Evolutionary conservation across 1,140 invertebrate species (phyloP), one percentile per base, ranked within the genome.

Genomic region (Temnothorax curvispinosus): DNA sequence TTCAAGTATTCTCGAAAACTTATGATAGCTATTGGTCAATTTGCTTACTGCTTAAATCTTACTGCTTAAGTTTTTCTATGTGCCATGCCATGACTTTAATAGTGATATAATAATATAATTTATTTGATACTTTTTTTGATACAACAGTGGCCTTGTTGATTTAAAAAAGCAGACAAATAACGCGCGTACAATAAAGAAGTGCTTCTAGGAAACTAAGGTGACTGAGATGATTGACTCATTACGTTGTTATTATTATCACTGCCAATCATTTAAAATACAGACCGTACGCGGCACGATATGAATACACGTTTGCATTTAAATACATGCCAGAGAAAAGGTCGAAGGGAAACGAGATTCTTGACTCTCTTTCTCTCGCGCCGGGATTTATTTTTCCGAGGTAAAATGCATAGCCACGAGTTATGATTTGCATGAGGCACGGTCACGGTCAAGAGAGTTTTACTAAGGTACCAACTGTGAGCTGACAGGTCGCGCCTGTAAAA

Each of bases 401-500:
- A 80, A 69, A 54, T 4, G 47, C 62, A 38, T 54, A 27, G 78
- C 78, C 78, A 72, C 50, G 41, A 58, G 65, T 44, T 56, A 81
- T 44, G 50, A 81, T 81, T 81, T 81, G 78, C 21, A 44, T 81
- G 35, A 80, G 21, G 65, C 38, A 27, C 50, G 50, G 41, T 72
- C 77, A 41, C 75, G 75, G 58, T 78, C 76, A 67, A 27, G 32
- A 18, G 47, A 52, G 18, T 80, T 67, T 67, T 47, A 47, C 18
- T 65, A 47, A 52, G 44, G 13, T 21, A 44, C 18, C 35, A 15
- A 54, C 27, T 47, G 21, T 21, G 32, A 15, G 6, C 76, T 56
- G 15, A 35, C 64, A 67, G 47, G 11, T 38, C 5, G 64, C 35
- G 78, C 50, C 21, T 50, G 21, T 67, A 80, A 80, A 67, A 67